These are phyloP conservation scores for Oncorhynchus tshawytscha DNA, from an alignment of 2,113 vertebrate species.

Conservation along the genomic window DNA sequence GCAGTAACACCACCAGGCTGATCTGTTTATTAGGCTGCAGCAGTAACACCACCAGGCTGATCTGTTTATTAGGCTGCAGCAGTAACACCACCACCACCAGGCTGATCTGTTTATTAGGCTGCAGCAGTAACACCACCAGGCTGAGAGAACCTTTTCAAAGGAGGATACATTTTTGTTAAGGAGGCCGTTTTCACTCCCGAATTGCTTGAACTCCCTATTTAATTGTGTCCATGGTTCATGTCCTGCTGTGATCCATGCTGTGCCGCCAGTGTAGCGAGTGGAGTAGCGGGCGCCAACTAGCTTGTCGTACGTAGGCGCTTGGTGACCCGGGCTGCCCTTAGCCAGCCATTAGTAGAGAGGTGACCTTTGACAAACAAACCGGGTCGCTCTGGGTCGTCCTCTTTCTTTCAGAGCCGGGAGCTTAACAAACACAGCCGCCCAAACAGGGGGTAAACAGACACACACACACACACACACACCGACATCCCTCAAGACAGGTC, in stretches of 20 bases:
- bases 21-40: too few relatives aligned
- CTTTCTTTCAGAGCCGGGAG: conserved; percentile 33
- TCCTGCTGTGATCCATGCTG: conserved; percentile 26
- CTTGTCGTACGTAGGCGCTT: neutral
- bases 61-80: too few relatives aligned
- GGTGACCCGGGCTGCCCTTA: conserved; percentile 31
- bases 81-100: too few relatives aligned
- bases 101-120: too few relatives aligned
- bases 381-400: neutral
- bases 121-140: too few relatives aligned
- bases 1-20: too few relatives aligned
- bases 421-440: conserved; percentile 47
- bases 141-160: neutral
- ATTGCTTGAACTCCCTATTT: conserved; percentile 22
- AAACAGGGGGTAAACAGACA: conserved; percentile 26
- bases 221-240: conserved; percentile 37
- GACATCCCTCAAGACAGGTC: too few relatives aligned
- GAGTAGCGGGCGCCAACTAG: too few relatives aligned
- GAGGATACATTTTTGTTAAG: conserved; percentile 29
- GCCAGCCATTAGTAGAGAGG: conserved; percentile 50
- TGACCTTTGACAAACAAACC: conserved; percentile 49
- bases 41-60: too few relatives aligned
- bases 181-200: conserved; percentile 23
- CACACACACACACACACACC: too few relatives aligned
- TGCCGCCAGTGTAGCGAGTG: neutral